Evolutionary conservation across 2,113 vertebrate genomes (phyloP).

Genomic region (Chaetorhynchus papuensis): DNA sequence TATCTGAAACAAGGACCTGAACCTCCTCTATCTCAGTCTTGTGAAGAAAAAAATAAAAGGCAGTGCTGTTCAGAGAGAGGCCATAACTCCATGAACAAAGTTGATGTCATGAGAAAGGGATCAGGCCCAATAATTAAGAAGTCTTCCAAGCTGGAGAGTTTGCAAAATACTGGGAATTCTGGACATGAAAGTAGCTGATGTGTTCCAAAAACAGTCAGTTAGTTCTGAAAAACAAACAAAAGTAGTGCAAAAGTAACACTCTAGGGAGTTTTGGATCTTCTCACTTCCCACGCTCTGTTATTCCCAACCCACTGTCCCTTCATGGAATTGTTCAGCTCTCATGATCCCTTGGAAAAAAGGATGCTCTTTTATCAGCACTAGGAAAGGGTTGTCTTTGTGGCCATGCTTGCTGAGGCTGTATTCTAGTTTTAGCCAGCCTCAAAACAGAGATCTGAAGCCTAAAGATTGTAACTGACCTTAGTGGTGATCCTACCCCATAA

Average conservation of each 20-base stretch:
- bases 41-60: not conserved
- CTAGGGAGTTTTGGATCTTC: not conserved
- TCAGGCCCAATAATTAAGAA: not conserved
- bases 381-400: not conserved
- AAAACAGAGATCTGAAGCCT: not conserved
- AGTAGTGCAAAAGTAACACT: not conserved
- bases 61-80: not conserved
- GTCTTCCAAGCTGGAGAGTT: not conserved
- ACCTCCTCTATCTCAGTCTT: not conserved
- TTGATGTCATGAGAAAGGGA: not conserved
- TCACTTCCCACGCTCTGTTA: slow-evolving; percentile 17
- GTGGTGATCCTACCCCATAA: not conserved
- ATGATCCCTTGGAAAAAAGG: not conserved
- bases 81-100: not conserved
- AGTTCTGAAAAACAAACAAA: not conserved
- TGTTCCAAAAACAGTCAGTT: not conserved
- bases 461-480: not conserved
- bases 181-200: not conserved
- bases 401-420: not conserved
- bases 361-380: not conserved
- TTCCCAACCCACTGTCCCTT: not conserved
- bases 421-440: not conserved
- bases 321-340: not conserved
- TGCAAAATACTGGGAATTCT: slow-evolving; percentile 9
- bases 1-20: not conserved